Base-by-base conservation (phyloP, 2,888 invertebrate genomes). In the Eilema griseolum region DNA sequence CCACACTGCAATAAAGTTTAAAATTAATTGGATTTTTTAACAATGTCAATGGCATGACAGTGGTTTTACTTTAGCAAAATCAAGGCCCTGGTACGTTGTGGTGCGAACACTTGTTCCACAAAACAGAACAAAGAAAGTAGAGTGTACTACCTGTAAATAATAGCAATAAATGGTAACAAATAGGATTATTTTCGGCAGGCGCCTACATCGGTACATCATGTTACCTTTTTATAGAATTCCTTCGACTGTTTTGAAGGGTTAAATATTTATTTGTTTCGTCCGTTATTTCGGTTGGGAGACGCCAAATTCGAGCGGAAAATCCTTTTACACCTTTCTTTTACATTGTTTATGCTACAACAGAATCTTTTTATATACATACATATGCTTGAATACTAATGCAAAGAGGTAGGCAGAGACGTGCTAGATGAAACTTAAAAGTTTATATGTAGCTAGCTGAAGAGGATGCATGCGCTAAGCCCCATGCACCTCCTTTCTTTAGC, bases 251-350 rank as follows among this genome's bases (percentile, higher is more conserved):
- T 52, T 52, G 52, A 52, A 52, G 52, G 52, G 52, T 52, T 52
- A 52, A 52, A 52, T 52, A 52, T 52, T 52, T 52, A n/a, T 52
- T 52, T 52, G 52, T 52, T n/a, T 52, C 52, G 52, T n/a, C 10
- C n/a, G 20, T n/a, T 52, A 52, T 52, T 52, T 52, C 52, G 52
- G 52, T n/a, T 3, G n/a, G 10, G 52, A n/a, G 52, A 52, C 52
- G 52, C 52, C 52, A n/a, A 20, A 52, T 52, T 52, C 8, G 52
- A n/a, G 52, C 52, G n/a, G 52, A 52, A 52, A 52, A 52, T n/a
- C 52, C n/a, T 52, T 52, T 52, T 52, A 52, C n/a, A 52, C 52
- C 52, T n/a, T 52, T 52, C 52, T 52, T 52, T n/a, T 52, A 52
- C 4, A n/a, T 52, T 52, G 52, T 52, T 52, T 52, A n/a, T 52